These are phyloP conservation scores for Syngnathus typhle DNA, from an alignment of 2,113 vertebrate genomes.

Conservation along the genomic window DNA sequence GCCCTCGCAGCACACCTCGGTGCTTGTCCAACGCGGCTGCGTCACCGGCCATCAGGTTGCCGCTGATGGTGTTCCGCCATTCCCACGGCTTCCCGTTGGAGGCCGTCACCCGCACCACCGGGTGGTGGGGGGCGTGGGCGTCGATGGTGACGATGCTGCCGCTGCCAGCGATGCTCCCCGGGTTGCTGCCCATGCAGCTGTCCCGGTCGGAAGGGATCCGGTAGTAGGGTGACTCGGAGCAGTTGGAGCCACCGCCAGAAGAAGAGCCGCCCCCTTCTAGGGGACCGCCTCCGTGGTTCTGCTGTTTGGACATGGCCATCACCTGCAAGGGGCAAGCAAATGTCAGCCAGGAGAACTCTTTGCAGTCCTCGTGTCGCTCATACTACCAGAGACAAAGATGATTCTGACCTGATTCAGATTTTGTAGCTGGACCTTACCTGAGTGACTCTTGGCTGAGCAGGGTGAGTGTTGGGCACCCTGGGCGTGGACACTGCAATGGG, in stretches of 20 bases:
- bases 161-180: constrained; percentile 75
- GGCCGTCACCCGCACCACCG: constrained; percentile 83
- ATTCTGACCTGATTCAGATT: not conserved
- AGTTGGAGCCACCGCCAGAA: constrained; percentile 78
- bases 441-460: constrained; percentile 72
- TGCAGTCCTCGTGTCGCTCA: too few relatives aligned
- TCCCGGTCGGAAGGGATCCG: constrained; percentile 85
- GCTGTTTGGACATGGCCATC: constrained; percentile 91
- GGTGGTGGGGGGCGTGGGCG: constrained; percentile 89
- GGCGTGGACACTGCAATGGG: constrained; percentile 63
- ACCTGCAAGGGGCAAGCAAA: constrained; percentile 60
- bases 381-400: too few relatives aligned
- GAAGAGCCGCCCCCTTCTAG: constrained; percentile 76
- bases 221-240: constrained; percentile 89
- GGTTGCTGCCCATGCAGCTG: constrained; percentile 71
- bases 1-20: constrained; percentile 56
- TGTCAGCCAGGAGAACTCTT: not conserved
- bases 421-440: constrained; percentile 61
- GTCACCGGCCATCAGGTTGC: constrained; percentile 52
- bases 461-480: constrained; percentile 56
- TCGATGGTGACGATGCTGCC: constrained; percentile 91
- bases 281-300: constrained; percentile 68
- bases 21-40: constrained; percentile 62
- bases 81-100: constrained; percentile 78
- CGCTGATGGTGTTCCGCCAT: constrained; percentile 79